These are phyloP conservation scores for Drosophila tani DNA, from an alignment of 1,140 invertebrate species.

Conservation along the genomic window DNA sequence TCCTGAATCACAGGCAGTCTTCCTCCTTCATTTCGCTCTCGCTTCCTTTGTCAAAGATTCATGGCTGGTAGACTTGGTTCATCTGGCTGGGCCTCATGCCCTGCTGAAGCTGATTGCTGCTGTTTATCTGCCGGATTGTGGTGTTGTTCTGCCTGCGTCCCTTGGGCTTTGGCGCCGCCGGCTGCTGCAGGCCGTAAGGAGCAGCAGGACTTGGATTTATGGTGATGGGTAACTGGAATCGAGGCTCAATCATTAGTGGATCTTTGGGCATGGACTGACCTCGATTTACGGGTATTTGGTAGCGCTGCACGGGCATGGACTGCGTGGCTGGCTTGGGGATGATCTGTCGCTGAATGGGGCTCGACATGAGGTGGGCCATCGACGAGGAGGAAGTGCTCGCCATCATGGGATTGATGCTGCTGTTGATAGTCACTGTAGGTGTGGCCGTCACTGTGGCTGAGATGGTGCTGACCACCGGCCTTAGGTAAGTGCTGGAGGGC, in stretches of 20 bases:
- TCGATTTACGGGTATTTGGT: conserved; percentile 64
- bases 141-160: conserved; percentile 40
- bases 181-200: conserved; percentile 41
- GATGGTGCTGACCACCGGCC: conserved; percentile 45
- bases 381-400: conserved; percentile 20
- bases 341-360: conserved; percentile 24
- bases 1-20: conserved; percentile 40
- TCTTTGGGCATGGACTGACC: no score
- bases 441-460: conserved; percentile 25
- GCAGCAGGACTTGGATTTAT: conserved; percentile 31
- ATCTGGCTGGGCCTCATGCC: conserved; percentile 52
- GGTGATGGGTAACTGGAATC: conserved; percentile 59
- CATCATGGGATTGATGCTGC: conserved; percentile 38
- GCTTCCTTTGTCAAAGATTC: conserved; percentile 17
- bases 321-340: conserved; percentile 17
- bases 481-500: conserved; percentile 48
- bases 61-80: conserved; percentile 61
- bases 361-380: conserved; percentile 40
- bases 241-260: neutral
- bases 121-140: conserved; percentile 35
- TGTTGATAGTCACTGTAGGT: conserved; percentile 19
- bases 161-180: conserved; percentile 42
- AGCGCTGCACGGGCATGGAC: conserved; percentile 50
- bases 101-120: conserved; percentile 39
- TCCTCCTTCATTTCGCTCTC: no score